phyloP scores from a whole-genome alignment of 1,140 invertebrate species.

The Geopemphigus sp. region DNA sequence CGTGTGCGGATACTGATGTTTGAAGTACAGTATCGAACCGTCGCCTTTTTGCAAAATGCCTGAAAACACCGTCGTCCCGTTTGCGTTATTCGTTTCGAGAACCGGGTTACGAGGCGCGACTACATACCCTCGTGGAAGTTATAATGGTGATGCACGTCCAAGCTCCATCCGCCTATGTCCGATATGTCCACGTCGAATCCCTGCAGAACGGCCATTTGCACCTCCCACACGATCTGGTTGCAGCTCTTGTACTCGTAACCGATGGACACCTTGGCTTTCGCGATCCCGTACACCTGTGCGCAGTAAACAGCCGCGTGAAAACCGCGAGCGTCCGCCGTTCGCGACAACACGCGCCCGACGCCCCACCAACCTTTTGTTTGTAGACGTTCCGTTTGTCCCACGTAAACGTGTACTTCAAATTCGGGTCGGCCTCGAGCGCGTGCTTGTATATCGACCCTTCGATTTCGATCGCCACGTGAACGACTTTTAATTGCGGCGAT shows the following conservation, averaged over 20 bases:
- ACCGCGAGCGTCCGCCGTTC: too few species aligned
- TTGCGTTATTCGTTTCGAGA: too few species aligned
- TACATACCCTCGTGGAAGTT: conserved; percentile 91
- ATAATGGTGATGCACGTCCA: conserved; percentile 97
- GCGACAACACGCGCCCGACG: too few species aligned
- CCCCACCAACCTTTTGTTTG: conserved; percentile 83
- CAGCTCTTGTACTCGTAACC: conserved; percentile 94
- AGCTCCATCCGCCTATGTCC: conserved; percentile 94
- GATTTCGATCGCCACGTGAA: conserved; percentile 86
- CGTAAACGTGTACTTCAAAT: conserved; percentile 90
- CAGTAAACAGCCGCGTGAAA: too few species aligned
- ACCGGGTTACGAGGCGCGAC: too few species aligned
- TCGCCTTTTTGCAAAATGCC: conserved; percentile 93
- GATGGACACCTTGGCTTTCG: conserved; percentile 81
- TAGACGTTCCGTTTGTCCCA: conserved; percentile 98
- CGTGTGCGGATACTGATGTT: conserved; percentile 79
- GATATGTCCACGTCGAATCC: conserved; percentile 98
- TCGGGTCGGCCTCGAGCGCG: conserved; percentile 92
- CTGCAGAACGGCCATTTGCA: conserved; percentile 85
- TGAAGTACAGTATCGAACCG: conserved; percentile 88
- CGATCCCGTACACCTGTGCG: conserved; percentile 78
- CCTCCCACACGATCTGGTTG: conserved; percentile 85
- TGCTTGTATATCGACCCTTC: conserved; percentile 88
- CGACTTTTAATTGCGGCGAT: conserved; percentile 76
- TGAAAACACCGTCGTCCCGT: conserved; percentile 52